Percentiles rank a stretch among this genome's conserved stretches.
Evolutionary conservation across 1,140 invertebrate species (phyloP).

Genomic region (Samia ricini): DNA sequence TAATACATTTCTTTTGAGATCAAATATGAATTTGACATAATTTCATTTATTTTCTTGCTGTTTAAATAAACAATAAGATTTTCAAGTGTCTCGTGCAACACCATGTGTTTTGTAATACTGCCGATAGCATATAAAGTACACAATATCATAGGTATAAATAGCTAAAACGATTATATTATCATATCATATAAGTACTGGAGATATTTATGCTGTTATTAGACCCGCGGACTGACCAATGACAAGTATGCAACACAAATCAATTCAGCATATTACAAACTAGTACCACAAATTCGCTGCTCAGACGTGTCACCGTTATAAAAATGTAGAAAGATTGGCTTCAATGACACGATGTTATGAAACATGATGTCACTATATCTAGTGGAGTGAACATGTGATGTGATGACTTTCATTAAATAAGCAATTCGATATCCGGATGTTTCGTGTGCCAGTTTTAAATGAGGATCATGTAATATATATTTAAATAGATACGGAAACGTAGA

Average conservation of each 20-base stretch:
- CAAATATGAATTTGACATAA: not conserved
- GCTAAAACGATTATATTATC: not conserved
- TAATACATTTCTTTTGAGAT: not conserved
- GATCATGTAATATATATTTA: too few relatives aligned
- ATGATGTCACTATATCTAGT: not conserved
- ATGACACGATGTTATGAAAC: conserved; percentile 5
- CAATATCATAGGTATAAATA: not conserved
- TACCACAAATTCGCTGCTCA: conserved; percentile 10
- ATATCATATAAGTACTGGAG: not conserved
- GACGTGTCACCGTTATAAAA: not conserved
- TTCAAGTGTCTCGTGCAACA: not conserved
- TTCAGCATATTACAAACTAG: conserved; percentile 34
- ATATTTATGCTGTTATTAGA: not conserved
- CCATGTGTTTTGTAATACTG: too few relatives aligned
- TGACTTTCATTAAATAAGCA: not conserved
- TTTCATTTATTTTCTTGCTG: not conserved
- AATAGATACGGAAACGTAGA: too few relatives aligned
- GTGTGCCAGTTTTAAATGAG: too few relatives aligned
- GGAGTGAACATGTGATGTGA: not conserved
- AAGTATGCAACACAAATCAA: conserved; percentile 34
- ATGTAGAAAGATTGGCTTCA: conserved; percentile 6
- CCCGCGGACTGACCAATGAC: conserved; percentile 1
- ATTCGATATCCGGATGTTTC: not conserved
- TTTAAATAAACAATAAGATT: not conserved
- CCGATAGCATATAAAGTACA: not conserved